A percentile compares a stretch with the other conserved stretches of the same genome.
Conservation (phyloP, 2,888 invertebrate species). For the Unio pictorum region DNA sequence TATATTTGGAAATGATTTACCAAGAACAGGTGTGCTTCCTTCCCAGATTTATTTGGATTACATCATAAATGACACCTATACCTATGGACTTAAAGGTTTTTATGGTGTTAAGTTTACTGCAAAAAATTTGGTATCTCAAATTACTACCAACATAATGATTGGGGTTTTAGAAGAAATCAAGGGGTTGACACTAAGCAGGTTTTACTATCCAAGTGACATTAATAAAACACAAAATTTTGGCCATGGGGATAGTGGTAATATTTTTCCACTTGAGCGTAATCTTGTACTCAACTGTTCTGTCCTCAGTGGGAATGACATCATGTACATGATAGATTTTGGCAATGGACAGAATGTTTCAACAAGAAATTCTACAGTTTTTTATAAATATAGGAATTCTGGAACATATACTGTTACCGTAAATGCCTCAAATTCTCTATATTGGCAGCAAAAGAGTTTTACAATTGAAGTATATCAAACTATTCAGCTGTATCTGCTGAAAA, state of each 20-base stretch:
- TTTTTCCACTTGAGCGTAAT: constrained; percentile 43
- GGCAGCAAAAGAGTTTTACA: constrained; percentile 6
- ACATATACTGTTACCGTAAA: constrained; percentile 29
- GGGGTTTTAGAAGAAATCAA: constrained; percentile 40
- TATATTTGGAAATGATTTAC: constrained; percentile 29
- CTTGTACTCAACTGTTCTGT: constrained; percentile 30
- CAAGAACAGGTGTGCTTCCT: constrained; percentile 14
- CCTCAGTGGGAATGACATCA: constrained; percentile 38
- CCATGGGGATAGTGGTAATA: constrained; percentile 30
- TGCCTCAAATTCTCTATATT: constrained; percentile 43
- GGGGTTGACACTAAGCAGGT: constrained; percentile 29
- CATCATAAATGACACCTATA: constrained; percentile 15
- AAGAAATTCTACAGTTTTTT: constrained; percentile 8
- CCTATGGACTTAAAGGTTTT: constrained; percentile 31
- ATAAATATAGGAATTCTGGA: constrained; percentile 24
- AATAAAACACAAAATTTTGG: constrained; percentile 31
- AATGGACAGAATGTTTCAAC: constrained; percentile 24
- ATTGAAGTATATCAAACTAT: constrained; percentile 39
- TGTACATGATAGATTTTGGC: constrained; percentile 39
- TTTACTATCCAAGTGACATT: constrained; percentile 36
- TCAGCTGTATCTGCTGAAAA: constrained; percentile 34
- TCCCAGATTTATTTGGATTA: constrained; percentile 16
- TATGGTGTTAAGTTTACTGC: constrained; percentile 29
- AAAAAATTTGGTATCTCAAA: constrained; percentile 32
- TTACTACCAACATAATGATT: constrained; percentile 9